A percentile compares a stretch with the other conserved stretches of the same genome.
Conservation (phyloP, 2,113 vertebrate species). For the Pelecanoides urinatrix region DNA sequence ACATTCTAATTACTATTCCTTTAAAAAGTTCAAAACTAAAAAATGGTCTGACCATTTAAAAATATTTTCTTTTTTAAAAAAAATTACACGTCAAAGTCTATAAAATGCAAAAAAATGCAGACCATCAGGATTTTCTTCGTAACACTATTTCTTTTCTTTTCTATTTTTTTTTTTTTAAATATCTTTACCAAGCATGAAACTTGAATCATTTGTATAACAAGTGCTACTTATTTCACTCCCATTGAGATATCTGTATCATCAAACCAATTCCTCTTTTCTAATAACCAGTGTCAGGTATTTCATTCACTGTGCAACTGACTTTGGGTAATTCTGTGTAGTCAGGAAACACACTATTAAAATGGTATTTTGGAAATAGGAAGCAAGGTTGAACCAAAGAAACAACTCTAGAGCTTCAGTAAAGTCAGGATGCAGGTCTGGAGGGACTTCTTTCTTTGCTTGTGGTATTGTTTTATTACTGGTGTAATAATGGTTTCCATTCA, state of each 20-base stretch:
- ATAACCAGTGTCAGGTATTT: background rate
- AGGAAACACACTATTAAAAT: background rate
- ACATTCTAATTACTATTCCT: background rate
- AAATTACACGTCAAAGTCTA: background rate
- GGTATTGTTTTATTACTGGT: background rate
- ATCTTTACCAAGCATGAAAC: background rate
- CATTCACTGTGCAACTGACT: background rate
- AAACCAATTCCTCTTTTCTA: background rate
- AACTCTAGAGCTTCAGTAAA: background rate
- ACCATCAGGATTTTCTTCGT: background rate
- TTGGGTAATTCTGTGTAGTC: background rate
- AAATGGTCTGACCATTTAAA: background rate
- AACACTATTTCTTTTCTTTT: background rate
- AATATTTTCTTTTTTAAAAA: background rate
- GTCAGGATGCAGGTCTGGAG: background rate
- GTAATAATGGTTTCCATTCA: background rate
- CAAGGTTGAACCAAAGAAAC: background rate
- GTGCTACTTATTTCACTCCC: background rate
- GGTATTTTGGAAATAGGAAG: background rate
- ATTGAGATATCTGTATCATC: background rate
- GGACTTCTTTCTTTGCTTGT: background rate
- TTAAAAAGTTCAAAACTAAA: background rate
- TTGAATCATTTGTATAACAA: background rate
- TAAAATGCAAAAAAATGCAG: background rate
- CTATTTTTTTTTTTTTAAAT: background rate